These are phyloP conservation scores for Cyprinodon variegatus DNA, from an alignment of 2,113 vertebrate genomes.

Conservation along the genomic window DNA sequence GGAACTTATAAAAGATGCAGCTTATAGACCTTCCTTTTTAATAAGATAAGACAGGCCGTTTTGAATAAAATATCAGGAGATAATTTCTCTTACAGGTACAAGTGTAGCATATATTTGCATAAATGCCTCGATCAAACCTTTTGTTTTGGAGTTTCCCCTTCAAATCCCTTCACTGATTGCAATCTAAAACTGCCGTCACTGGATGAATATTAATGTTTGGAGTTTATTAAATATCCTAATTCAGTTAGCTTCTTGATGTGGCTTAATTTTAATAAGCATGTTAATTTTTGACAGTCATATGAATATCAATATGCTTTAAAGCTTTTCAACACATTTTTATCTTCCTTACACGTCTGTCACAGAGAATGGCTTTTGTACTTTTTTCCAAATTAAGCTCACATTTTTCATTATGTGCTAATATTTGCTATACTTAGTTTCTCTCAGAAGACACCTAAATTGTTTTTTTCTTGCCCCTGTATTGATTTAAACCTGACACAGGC, in stretches of 20 bases:
- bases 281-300: conserved; percentile 48
- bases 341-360: background rate
- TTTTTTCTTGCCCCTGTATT: conserved; percentile 53
- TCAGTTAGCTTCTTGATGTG: conserved; percentile 8
- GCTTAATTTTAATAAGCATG: conserved; percentile 30
- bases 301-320: conserved; percentile 40
- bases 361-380: background rate
- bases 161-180: conserved; percentile 59
- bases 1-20: conserved; percentile 29
- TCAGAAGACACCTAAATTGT: conserved; percentile 49
- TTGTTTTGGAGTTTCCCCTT: conserved; percentile 65
- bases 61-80: conserved; percentile 34
- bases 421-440: conserved; percentile 23
- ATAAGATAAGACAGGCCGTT: conserved; percentile 17
- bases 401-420: conserved; percentile 25
- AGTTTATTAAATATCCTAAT: conserved; percentile 27
- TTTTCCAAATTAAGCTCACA: background rate
- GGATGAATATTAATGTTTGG: conserved; percentile 17
- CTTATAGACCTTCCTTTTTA: conserved; percentile 17
- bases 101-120: conserved; percentile 71
- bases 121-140: conserved; percentile 65
- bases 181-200: conserved; percentile 42
- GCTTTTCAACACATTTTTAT: conserved; percentile 3
- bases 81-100: conserved; percentile 45
- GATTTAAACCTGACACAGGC: conserved; percentile 59